Evolutionary conservation across 2,888 invertebrate genomes (phyloP), one percentile per base, ranked within the genome.

Genomic region (Eupelmus urozonus): DNA sequence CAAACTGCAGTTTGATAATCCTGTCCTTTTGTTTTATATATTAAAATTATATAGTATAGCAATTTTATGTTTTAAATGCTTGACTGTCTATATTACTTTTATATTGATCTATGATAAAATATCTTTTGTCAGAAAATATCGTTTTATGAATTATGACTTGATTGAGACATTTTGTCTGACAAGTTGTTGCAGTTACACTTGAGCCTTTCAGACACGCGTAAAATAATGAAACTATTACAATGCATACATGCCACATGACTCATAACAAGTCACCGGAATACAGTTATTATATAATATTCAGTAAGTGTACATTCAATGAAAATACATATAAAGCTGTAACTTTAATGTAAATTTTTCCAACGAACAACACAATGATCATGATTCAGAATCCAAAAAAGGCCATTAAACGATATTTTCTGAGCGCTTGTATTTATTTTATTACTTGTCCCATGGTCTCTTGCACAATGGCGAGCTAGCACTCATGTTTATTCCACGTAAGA

Each of bases 101-200:
- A n/a, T n/a, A n/a, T n/a, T n/a, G n/a, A n/a, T n/a, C n/a, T n/a
- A n/a, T n/a, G n/a, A n/a, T n/a, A n/a, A n/a, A n/a, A n/a, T n/a
- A n/a, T n/a, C n/a, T n/a, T n/a, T n/a, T n/a, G 3, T 40, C 40
- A 40, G 9, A 40, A 40, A 40, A 40, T 9, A 40, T 5, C 40
- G 40, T n/a, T n/a, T 4, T 49, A n/a, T n/a, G n/a, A n/a, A n/a
- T n/a, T n/a, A n/a, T n/a, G 29, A 7, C 27, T 49, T 45, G 34
- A 63, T 63, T 63, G 27, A 63, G 49, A 63, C 49, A 63, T 63
- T 49, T 40, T 60, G 63, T 25, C 27, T 49, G 63, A 27, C 70
- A 34, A 42, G 25, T 18, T 2, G 60, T 51, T 20, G 29, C 16
- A 60, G 20, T 34, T 16, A 29, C 20, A 45, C 5, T 42, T 67